A percentile compares a stretch with the other conserved stretches of the same genome.
Conservation (phyloP, 2,797 vertebrate species). For the Acridotheres tristis region DNA sequence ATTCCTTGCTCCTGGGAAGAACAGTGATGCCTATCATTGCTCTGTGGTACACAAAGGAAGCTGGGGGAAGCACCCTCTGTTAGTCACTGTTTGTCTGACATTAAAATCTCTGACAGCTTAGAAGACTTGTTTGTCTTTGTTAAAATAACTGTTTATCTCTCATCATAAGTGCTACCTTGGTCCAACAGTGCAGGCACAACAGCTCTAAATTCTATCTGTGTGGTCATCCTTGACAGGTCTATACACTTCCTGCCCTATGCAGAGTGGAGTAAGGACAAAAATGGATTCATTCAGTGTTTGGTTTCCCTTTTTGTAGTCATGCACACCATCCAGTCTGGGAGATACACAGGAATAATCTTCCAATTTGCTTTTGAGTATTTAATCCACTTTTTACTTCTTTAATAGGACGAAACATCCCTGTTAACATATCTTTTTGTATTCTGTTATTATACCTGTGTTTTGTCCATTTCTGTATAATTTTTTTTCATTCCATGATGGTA, state of each 20-base stretch:
- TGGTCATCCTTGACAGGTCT: not conserved
- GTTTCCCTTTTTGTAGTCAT: not conserved
- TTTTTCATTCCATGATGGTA: not conserved
- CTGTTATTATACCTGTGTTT: not conserved
- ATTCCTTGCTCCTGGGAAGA: slow-evolving; percentile 14
- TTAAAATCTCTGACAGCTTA: not conserved
- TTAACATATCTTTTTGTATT: not conserved
- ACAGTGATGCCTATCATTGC: not conserved
- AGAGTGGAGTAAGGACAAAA: not conserved
- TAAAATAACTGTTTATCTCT: slow-evolving; percentile 42
- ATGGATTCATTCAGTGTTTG: not conserved
- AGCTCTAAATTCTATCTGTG: not conserved
- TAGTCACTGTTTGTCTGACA: slow-evolving; percentile 19
- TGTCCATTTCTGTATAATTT: not conserved
- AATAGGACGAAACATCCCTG: not conserved
- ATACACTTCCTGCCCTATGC: not conserved
- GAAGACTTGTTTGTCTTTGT: slow-evolving; percentile 16
- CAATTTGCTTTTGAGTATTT: not conserved
- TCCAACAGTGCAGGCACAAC: not conserved
- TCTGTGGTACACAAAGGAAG: not conserved
- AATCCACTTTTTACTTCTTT: not conserved
- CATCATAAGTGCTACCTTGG: slow-evolving; percentile 2
- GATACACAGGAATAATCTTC: not conserved
- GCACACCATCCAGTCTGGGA: not conserved
- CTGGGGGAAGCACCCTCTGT: not conserved